Evolutionary conservation across 2,797 vertebrate genomes (phyloP).

Genomic region (Coluber constrictor): DNA sequence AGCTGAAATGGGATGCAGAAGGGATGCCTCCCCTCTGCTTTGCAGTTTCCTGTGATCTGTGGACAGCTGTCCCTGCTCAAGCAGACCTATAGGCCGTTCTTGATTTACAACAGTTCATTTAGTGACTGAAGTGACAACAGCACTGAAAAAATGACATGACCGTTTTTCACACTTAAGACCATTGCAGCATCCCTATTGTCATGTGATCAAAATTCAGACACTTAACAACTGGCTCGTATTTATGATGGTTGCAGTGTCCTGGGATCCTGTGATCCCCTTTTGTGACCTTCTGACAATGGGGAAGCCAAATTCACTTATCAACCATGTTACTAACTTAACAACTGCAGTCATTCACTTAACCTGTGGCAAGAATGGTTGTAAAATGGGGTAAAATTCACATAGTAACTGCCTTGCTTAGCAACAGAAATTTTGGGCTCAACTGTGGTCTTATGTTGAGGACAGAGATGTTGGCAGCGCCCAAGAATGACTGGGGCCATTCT

Average conservation of each 20-base stretch:
- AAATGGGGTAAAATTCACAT: background rate
- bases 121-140: background rate
- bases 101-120: background rate
- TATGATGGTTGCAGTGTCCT: background rate
- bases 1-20: background rate
- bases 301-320: background rate
- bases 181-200: background rate
- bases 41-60: background rate
- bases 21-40: background rate
- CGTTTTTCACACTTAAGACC: background rate
- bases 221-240: background rate
- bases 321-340: background rate
- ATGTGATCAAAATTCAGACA: background rate
- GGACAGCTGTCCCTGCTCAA: background rate
- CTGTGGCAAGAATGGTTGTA: background rate
- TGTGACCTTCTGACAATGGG: background rate
- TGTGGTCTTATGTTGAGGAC: no score
- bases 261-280: background rate
- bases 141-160: background rate
- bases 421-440: no score
- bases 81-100: background rate
- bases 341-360: background rate
- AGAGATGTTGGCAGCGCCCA: background rate
- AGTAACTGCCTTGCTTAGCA: no score
- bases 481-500: background rate